These are phyloP conservation scores for Turnix velox DNA, from an alignment of 2,113 vertebrate genomes.

Conservation along the genomic window DNA sequence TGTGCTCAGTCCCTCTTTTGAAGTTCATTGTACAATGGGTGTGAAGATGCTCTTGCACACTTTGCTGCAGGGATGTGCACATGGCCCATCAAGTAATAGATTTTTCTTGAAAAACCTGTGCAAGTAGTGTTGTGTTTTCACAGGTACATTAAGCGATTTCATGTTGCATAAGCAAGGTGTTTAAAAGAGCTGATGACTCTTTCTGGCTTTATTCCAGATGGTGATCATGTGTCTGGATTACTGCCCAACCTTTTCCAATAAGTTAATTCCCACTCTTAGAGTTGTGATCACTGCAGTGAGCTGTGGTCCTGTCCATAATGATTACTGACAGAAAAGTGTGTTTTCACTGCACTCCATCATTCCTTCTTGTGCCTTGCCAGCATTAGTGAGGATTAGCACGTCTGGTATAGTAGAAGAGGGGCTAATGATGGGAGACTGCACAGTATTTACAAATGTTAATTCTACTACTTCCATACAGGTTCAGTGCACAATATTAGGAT, in stretches of 20 bases:
- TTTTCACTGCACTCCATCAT: background rate
- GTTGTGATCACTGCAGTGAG: slow-evolving; percentile 5
- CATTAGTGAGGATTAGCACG: background rate
- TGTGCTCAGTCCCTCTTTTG: background rate
- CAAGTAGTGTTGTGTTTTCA: slow-evolving; percentile 31
- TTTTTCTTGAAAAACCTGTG: slow-evolving; percentile 39
- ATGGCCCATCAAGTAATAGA: background rate
- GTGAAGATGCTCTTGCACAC: background rate
- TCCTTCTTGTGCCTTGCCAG: background rate
- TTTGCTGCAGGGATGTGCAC: background rate
- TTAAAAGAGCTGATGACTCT: slow-evolving; percentile 26
- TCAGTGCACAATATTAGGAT: background rate
- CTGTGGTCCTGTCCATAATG: background rate
- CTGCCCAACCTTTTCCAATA: slow-evolving; percentile 27
- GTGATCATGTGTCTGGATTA: background rate
- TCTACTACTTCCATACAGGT: background rate
- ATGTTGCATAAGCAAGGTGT: slow-evolving; percentile 7
- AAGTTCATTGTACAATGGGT: background rate
- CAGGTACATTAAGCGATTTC: slow-evolving; percentile 48
- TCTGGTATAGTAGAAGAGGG: background rate
- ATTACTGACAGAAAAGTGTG: background rate
- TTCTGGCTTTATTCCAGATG: slow-evolving; percentile 13
- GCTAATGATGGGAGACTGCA: background rate
- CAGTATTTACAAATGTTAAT: background rate
- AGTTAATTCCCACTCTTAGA: slow-evolving; percentile 23